Percentiles rank a stretch among this genome's conserved stretches.
Evolutionary conservation across 2,113 vertebrate genomes (phyloP).

Genomic region (Fregata magnificens): DNA sequence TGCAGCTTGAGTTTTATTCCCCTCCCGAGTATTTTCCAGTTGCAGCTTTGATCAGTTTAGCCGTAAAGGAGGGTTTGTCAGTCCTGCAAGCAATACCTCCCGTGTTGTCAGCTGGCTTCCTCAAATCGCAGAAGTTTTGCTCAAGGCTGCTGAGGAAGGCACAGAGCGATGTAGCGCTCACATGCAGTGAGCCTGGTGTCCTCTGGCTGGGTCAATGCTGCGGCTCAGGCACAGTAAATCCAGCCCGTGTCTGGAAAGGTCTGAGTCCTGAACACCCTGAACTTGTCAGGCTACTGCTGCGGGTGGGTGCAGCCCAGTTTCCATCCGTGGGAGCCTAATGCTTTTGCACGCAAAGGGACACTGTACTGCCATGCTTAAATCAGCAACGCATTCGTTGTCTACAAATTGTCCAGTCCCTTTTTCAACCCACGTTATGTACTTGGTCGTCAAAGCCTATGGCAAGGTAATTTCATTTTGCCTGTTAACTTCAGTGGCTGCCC

Average conservation of each 20-base stretch:
- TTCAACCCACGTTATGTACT: not conserved
- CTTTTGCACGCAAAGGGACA: not conserved
- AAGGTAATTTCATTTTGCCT: not conserved
- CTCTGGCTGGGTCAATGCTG: not conserved
- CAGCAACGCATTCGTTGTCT: not conserved
- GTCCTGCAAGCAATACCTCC: not conserved
- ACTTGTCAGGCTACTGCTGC: not conserved
- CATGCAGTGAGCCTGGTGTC: not conserved
- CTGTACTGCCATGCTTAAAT: not conserved
- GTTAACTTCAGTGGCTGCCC: not conserved
- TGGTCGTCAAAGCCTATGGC: not conserved
- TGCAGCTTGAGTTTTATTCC: not conserved
- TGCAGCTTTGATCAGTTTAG: not conserved
- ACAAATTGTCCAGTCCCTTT: not conserved
- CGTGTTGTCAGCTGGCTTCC: not conserved
- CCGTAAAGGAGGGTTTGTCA: not conserved
- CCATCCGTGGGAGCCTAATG: fast-evolving
- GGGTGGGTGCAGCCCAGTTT: fast-evolving
- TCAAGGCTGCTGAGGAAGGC: not conserved
- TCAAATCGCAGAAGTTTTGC: not conserved
- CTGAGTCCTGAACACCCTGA: not conserved
- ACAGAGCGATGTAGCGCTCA: fast-evolving
- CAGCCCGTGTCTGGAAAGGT: not conserved
- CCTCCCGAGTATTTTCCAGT: not conserved
- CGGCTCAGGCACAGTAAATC: not conserved